phyloP scores from a whole-genome alignment of 23 tunicate genomes.

The Diplosoma virens region DNA sequence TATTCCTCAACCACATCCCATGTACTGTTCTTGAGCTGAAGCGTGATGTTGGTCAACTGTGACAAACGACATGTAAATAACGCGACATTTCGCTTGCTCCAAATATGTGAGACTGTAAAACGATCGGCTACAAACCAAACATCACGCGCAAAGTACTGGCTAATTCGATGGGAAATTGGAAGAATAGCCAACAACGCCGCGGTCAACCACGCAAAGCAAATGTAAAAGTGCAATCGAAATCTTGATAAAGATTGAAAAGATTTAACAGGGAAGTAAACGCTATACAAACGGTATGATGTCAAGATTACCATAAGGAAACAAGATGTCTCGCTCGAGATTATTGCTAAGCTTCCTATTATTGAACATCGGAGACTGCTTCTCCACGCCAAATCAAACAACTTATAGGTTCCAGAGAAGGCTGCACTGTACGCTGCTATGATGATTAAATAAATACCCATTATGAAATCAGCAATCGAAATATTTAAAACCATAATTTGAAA shows the following conservation, averaged over 20 bases:
- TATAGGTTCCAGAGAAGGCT: constrained; percentile 19
- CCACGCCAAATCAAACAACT: constrained; percentile 19
- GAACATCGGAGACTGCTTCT: constrained; percentile 12
- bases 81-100: not conserved
- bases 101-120: not conserved
- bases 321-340: constrained; percentile 36
- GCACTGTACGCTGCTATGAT: constrained; percentile 16
- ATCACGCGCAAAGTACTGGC: constrained; percentile 2
- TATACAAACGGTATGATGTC: constrained; percentile 8
- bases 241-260: not conserved
- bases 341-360: not conserved
- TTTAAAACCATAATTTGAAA: constrained; percentile 25
- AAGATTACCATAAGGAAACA: constrained; percentile 4
- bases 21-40: not conserved
- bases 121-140: constrained; percentile 18
- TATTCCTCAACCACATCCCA: not conserved
- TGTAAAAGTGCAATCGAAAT: not conserved
- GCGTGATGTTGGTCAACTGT: not conserved
- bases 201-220: constrained; percentile 5
- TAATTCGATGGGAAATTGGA: not conserved
- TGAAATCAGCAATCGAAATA: constrained; percentile 35
- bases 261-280: constrained; percentile 1
- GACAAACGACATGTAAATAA: constrained; percentile 8
- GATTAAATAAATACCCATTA: constrained; percentile 51
- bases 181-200: not conserved